Conservation (phyloP, 2,888 invertebrate genomes). For the Euzetes globulus region DNA sequence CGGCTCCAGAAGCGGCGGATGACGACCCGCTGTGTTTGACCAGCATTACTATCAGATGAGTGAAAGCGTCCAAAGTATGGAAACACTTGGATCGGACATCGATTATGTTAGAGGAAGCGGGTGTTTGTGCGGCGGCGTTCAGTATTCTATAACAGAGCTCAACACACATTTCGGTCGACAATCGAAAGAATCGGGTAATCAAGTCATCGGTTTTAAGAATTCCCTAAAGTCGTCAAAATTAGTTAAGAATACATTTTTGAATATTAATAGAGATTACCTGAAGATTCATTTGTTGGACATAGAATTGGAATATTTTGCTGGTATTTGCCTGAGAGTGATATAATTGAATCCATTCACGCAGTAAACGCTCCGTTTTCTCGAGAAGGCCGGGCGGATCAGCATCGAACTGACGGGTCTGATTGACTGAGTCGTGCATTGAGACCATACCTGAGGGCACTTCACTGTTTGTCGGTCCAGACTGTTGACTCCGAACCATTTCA, state of each 20-base stretch:
- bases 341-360: constrained; percentile 91
- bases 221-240: constrained; percentile 51
- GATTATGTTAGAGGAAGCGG: constrained; percentile 46
- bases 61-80: constrained; percentile 88
- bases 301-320: constrained; percentile 72
- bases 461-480: background rate
- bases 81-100: constrained; percentile 82
- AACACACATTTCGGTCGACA: constrained; percentile 92
- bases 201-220: constrained; percentile 95
- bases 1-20: constrained; percentile 60
- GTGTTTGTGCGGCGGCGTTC: constrained; percentile 45
- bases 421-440: constrained; percentile 18
- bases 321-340: constrained; percentile 61
- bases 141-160: constrained; percentile 78
- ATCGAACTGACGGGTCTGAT: constrained; percentile 44
- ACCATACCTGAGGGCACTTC: constrained; percentile 4
- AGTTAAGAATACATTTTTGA: constrained; percentile 52
- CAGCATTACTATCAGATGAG: constrained; percentile 83
- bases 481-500: constrained; percentile 53
- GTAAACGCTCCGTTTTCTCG: constrained; percentile 86
- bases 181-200: constrained; percentile 91
- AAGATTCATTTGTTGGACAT: constrained; percentile 64
- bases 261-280: constrained; percentile 22
- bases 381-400: constrained; percentile 88
- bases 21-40: constrained; percentile 79